Evolutionary conservation across 2,797 vertebrate genomes (phyloP).

Genomic region (Harpagifer antarcticus): DNA sequence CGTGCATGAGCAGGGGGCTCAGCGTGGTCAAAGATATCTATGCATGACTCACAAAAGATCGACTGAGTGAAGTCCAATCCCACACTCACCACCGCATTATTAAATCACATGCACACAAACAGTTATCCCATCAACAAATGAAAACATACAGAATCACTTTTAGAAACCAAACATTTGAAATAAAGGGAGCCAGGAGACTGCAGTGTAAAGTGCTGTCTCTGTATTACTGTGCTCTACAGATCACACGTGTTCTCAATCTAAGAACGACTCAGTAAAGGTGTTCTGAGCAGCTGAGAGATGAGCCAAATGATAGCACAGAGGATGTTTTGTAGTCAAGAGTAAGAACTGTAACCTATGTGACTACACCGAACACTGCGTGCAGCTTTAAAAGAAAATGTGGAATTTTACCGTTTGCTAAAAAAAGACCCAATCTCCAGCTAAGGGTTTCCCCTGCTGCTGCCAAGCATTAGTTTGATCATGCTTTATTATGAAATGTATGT

Average conservation of each 20-base stretch:
- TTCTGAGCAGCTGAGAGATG: constrained; percentile 28
- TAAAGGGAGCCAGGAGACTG: background rate
- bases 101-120: background rate
- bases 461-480: background rate
- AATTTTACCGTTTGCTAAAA: background rate
- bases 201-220: background rate
- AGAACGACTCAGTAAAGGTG: constrained; percentile 37
- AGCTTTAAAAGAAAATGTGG: background rate
- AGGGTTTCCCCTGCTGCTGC: background rate
- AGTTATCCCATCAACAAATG: background rate
- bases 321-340: background rate
- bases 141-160: background rate
- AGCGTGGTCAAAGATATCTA: background rate
- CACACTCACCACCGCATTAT: constrained; percentile 1
- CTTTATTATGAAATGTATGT: background rate
- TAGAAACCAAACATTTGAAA: background rate
- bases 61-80: background rate
- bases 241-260: constrained; percentile 53
- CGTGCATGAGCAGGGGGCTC: constrained; percentile 2
- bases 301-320: background rate
- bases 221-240: background rate
- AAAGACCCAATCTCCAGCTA: background rate
- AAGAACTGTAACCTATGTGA: background rate
- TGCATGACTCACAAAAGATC: constrained; percentile 1
- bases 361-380: background rate